Conservation (phyloP, 2,113 vertebrate genomes). For the Asarcornis scutulata region DNA sequence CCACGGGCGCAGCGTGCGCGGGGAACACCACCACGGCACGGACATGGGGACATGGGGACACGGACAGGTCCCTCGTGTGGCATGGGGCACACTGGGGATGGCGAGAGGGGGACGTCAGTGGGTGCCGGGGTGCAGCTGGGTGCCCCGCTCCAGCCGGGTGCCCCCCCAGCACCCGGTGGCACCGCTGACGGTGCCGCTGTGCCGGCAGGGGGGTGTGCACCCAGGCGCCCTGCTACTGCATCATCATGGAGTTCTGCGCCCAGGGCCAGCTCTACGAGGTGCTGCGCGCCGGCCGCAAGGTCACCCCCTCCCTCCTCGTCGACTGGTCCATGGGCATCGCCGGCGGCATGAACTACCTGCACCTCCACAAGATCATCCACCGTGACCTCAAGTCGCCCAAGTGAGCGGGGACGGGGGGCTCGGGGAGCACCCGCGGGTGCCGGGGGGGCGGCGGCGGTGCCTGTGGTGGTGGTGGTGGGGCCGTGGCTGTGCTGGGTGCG, state of each 20-base stretch:
- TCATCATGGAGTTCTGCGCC: conserved; percentile 99
- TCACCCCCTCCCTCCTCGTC: conserved; percentile 92
- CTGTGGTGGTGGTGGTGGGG: neutral
- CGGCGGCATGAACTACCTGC: conserved; percentile 98
- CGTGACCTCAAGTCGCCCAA: conserved; percentile 98
- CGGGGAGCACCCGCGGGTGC: neutral
- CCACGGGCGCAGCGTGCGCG: rapidly evolving
- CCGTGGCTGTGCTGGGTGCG: no score
- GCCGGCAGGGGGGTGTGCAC: conserved; percentile 92
- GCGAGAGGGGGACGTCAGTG: neutral
- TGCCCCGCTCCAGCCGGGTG: neutral
- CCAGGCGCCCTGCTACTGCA: conserved; percentile 98
- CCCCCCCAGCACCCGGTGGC: rapidly evolving
- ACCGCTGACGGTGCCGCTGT: neutral
- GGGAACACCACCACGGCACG: neutral
- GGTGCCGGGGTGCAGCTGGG: no score
- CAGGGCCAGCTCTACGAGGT: conserved; percentile 99
- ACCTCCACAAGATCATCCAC: conserved; percentile 99
- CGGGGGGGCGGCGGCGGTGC: neutral
- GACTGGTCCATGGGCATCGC: conserved; percentile 99
- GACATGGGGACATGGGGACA: rapidly evolving
- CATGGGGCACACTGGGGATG: neutral
- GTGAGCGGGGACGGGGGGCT: conserved; percentile 70
- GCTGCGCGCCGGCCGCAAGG: conserved; percentile 93
- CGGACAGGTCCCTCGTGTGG: rapidly evolving